These are phyloP conservation scores for Thalassophryne amazonica DNA, from an alignment of 2,797 vertebrate genomes.

Conservation along the genomic window DNA sequence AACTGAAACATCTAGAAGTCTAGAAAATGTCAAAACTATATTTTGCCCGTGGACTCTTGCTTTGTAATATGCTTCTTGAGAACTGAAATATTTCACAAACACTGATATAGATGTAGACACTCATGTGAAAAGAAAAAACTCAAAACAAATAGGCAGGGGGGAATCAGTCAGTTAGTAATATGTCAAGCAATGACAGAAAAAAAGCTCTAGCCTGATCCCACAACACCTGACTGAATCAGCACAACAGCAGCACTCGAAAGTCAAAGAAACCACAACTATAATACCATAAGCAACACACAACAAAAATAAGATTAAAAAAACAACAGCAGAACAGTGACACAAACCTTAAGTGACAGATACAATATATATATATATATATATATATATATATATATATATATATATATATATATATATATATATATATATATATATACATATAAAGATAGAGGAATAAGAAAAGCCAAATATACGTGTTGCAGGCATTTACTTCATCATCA, in stretches of 20 bases:
- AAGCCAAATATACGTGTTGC: slow-evolving; percentile 82
- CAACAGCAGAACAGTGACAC: slow-evolving; percentile 73
- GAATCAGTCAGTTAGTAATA: slow-evolving; percentile 61
- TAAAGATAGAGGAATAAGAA: slow-evolving; percentile 65
- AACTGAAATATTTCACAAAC: slow-evolving; percentile 61
- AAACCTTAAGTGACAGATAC: slow-evolving; percentile 76
- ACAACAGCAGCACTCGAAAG: slow-evolving; percentile 77
- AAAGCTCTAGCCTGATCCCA: slow-evolving; percentile 72
- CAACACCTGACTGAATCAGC: slow-evolving; percentile 71
- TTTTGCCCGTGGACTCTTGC: slow-evolving; percentile 81
- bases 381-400: slow-evolving; percentile 58
- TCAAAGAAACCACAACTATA: slow-evolving; percentile 76
- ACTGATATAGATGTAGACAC: slow-evolving; percentile 55
- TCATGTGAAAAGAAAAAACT: slow-evolving; percentile 49
- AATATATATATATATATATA: slow-evolving; percentile 73
- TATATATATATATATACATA: slow-evolving; percentile 41
- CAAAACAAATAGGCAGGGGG: slow-evolving; percentile 32
- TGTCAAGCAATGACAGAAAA: slow-evolving; percentile 71
- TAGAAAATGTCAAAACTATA: slow-evolving; percentile 50
- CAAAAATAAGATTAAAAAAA: slow-evolving; percentile 61
- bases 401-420: slow-evolving; percentile 59
- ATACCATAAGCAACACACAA: slow-evolving; percentile 74
- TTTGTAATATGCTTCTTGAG: slow-evolving; percentile 71
- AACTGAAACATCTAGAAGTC: slow-evolving; percentile 12
- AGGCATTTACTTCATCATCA: slow-evolving; percentile 89